phyloP scores from a whole-genome alignment of 1,140 invertebrate genomes.

The Drosophila ananassae region DNA sequence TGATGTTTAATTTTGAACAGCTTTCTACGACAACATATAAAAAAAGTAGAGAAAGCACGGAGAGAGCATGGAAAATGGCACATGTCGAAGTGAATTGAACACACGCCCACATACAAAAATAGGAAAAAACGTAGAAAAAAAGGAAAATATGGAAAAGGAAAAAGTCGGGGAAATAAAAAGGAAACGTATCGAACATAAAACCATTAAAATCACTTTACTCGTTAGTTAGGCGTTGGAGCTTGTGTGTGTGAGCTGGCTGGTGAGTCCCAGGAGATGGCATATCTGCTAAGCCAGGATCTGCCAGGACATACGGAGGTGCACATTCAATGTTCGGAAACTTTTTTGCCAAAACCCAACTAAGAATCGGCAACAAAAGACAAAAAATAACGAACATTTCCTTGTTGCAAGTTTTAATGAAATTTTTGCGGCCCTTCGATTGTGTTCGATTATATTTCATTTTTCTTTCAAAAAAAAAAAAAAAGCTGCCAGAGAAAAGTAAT shows the following conservation, averaged over 20 bases:
- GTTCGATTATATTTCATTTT: conserved; percentile 8
- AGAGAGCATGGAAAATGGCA: conserved; percentile 49
- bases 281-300: conserved; percentile 25
- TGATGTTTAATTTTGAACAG: conserved; percentile 77
- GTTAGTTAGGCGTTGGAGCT: conserved; percentile 50
- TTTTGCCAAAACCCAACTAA: conserved; percentile 19
- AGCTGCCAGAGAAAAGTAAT: neutral
- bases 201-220: conserved; percentile 75
- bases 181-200: conserved; percentile 54
- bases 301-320: conserved; percentile 16
- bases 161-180: conserved; percentile 1
- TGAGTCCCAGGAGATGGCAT: conserved; percentile 24
- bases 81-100: conserved; percentile 52
- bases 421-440: conserved; percentile 26
- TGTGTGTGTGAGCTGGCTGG: conserved; percentile 1
- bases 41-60: conserved; percentile 9
- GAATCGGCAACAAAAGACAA: conserved; percentile 27
- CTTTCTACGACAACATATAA: conserved; percentile 62
- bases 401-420: conserved; percentile 61
- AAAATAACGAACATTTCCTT: conserved; percentile 32
- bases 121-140: neutral
- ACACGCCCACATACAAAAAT: conserved; percentile 6
- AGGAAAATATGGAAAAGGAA: conserved; percentile 19
- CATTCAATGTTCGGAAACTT: conserved; percentile 34
- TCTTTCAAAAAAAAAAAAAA: neutral